Evolutionary conservation across 2,113 vertebrate species (phyloP).

Genomic region (Nothocercus nigrocapillus): DNA sequence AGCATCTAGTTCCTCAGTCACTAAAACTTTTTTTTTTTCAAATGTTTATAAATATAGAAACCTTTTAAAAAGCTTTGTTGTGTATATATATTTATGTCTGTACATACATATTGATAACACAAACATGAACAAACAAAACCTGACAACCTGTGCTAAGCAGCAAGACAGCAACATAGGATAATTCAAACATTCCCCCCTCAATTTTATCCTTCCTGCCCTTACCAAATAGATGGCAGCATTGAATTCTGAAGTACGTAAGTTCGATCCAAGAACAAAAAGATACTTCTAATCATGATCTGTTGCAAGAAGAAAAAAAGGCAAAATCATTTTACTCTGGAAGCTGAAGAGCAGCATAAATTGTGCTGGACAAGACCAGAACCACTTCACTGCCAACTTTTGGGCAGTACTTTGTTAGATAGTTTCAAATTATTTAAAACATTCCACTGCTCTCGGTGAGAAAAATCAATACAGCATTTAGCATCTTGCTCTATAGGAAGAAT

Average conservation of each 20-base stretch:
- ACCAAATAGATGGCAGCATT: constrained; percentile 99
- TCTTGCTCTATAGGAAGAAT: not conserved
- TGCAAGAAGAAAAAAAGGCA: constrained; percentile 1
- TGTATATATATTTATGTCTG: too few species aligned
- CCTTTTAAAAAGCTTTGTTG: too few species aligned
- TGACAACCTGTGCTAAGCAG: not conserved
- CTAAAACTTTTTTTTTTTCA: not conserved
- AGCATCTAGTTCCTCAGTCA: not conserved
- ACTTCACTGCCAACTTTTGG: not conserved
- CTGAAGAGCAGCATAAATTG: not conserved
- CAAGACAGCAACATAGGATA: not conserved
- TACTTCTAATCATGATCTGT: constrained; percentile 99
- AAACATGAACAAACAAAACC: too few species aligned
- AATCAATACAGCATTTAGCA: not conserved
- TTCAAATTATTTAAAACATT: not conserved
- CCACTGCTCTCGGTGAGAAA: not conserved
- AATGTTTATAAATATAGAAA: too few species aligned
- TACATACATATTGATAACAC: not conserved
- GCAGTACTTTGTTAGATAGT: not conserved
- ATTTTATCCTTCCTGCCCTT: constrained; percentile 68
- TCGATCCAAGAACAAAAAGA: constrained; percentile 99
- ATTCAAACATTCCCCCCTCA: not conserved
- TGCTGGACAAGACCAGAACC: not conserved
- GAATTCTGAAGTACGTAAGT: constrained; percentile 99
- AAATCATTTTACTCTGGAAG: constrained; percentile 28